Evolutionary conservation across 2,797 vertebrate species (phyloP).

Genomic region (Pseudochirops cupreus): DNA sequence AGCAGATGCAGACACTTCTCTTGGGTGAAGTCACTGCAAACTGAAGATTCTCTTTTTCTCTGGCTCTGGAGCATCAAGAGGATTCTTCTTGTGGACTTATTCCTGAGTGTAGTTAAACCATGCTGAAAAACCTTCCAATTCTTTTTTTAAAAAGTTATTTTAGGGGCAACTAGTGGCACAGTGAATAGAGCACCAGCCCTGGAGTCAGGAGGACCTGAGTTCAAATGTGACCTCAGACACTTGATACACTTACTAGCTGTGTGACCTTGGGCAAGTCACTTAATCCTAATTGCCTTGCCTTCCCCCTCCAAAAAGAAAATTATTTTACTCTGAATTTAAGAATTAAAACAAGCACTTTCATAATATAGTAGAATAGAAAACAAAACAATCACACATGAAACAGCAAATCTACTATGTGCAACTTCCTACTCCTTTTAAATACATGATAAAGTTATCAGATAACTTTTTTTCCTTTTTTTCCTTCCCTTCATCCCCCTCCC

Average conservation of each 20-base stretch:
- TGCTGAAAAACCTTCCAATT: background rate
- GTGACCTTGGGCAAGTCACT: too few species aligned
- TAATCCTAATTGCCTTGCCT: too few species aligned
- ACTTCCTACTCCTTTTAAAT: background rate
- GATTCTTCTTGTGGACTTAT: rapidly evolving
- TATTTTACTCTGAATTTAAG: background rate
- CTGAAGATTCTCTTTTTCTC: constrained; percentile 10
- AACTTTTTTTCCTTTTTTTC: background rate
- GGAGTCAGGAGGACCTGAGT: too few species aligned
- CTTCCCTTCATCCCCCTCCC: background rate
- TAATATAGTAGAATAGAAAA: background rate
- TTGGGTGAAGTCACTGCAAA: background rate
- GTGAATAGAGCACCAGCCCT: too few species aligned
- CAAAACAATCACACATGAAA: background rate
- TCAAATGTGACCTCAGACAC: too few species aligned
- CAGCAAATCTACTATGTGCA: background rate
- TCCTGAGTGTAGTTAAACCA: background rate
- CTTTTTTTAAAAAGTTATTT: background rate
- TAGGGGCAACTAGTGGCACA: too few species aligned
- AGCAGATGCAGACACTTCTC: constrained; percentile 61
- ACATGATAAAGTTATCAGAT: background rate
- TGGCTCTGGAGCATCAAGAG: rapidly evolving
- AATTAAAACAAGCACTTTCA: background rate
- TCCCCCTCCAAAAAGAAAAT: background rate
- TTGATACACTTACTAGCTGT: too few species aligned